Conservation (phyloP, 2,888 invertebrate species). For the Lomographa bimaculata region DNA sequence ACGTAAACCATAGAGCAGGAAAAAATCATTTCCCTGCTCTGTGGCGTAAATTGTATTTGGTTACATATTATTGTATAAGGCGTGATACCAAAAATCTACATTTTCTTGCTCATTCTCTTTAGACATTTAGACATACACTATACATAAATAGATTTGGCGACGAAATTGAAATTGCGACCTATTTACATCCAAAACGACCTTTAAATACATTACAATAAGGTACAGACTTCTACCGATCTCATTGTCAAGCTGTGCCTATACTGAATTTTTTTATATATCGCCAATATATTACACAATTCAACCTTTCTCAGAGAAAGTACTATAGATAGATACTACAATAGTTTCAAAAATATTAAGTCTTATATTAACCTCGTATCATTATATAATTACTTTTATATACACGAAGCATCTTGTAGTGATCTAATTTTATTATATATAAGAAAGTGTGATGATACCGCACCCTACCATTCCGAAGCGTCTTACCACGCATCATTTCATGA, state of each 20-base stretch:
- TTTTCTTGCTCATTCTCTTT: constrained; percentile 13
- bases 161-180: constrained; percentile 8
- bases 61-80: too few relatives aligned
- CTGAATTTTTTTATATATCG: constrained; percentile 1
- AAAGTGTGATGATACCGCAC: constrained; percentile 37
- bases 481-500: constrained; percentile 35
- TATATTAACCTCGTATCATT: constrained; percentile 48
- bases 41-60: too few relatives aligned
- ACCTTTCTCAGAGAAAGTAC: constrained; percentile 46
- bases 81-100: constrained; percentile 1
- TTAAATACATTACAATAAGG: constrained; percentile 8
- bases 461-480: constrained; percentile 33
- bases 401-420: constrained; percentile 34
- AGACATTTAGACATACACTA: constrained; percentile 21
- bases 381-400: constrained; percentile 32
- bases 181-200: constrained; percentile 19
- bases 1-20: too few relatives aligned
- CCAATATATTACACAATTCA: constrained; percentile 16
- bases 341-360: constrained; percentile 73
- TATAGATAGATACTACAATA: constrained; percentile 59
- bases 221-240: constrained; percentile 3
- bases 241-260: not conserved
- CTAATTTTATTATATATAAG: constrained; percentile 34
- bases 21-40: too few relatives aligned
- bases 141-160: constrained; percentile 14